These are phyloP conservation scores for Toxostoma redivivum DNA, from an alignment of 2,113 vertebrate genomes.

Conservation along the genomic window DNA sequence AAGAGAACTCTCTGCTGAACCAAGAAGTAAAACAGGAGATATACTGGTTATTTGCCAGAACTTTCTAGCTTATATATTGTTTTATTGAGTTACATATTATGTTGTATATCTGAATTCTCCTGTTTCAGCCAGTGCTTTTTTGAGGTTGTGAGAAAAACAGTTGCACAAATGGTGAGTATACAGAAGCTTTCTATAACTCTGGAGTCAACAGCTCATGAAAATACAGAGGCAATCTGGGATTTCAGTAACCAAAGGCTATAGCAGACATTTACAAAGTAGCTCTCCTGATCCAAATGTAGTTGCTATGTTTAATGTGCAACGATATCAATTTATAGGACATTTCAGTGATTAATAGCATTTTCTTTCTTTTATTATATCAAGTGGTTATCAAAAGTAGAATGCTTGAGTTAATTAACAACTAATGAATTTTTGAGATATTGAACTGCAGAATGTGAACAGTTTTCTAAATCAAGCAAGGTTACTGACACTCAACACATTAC, in stretches of 20 bases:
- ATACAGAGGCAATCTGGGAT: neutral
- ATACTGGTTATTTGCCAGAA: neutral
- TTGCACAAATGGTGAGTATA: neutral
- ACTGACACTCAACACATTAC: neutral
- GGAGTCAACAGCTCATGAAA: neutral
- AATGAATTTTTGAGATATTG: neutral
- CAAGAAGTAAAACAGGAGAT: neutral
- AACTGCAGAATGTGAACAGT: neutral
- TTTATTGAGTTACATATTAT: neutral
- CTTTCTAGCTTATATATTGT: neutral
- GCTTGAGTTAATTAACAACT: constrained; percentile 5
- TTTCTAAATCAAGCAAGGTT: neutral
- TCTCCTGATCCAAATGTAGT: neutral
- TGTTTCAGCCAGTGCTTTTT: neutral
- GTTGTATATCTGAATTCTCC: neutral
- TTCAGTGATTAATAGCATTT: constrained; percentile 1
- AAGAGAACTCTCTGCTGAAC: neutral
- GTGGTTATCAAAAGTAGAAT: neutral
- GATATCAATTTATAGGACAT: neutral
- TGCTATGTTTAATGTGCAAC: neutral
- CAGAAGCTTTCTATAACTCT: neutral
- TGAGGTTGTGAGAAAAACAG: neutral
- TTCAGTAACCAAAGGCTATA: neutral
- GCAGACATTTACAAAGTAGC: neutral
- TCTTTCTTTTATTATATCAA: constrained; percentile 1